A percentile compares a stretch with the other conserved stretches of the same genome.
Evolutionary conservation across 2,888 invertebrate genomes (phyloP).

Genomic region (Hoplodrina blanda): DNA sequence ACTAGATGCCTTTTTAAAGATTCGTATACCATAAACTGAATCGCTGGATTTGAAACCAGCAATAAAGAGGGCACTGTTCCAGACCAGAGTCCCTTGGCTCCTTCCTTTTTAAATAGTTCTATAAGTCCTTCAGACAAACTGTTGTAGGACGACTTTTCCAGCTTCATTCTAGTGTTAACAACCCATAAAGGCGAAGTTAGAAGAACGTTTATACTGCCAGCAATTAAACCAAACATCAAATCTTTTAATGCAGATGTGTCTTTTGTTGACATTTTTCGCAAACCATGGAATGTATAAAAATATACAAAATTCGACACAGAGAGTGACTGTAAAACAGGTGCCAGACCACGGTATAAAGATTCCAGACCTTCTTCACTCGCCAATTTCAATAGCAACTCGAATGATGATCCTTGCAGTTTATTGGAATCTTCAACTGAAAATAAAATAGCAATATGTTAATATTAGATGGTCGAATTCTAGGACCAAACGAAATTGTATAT

Average conservation of each 20-base stretch:
- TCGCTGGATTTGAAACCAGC: conserved; percentile 96
- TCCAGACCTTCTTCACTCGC: conserved; percentile 92
- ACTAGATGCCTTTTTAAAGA: conserved; percentile 93
- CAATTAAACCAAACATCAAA: conserved; percentile 93
- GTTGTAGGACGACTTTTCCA: conserved; percentile 91
- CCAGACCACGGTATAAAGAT: conserved; percentile 94
- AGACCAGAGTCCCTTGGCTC: conserved; percentile 94
- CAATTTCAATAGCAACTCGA: conserved; percentile 92
- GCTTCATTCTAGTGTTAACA: conserved; percentile 96
- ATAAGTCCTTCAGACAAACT: conserved; percentile 92
- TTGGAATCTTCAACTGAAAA: conserved; percentile 93
- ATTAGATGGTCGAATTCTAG: no score
- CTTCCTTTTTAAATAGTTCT: conserved; percentile 94
- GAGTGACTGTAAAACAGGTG: conserved; percentile 95
- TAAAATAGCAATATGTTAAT: conserved; percentile 11
- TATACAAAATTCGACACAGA: conserved; percentile 98
- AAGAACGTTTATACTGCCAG: conserved; percentile 96
- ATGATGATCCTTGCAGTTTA: conserved; percentile 92
- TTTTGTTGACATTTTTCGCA: conserved; percentile 90
- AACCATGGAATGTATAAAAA: conserved; percentile 97
- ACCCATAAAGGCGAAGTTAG: conserved; percentile 98
- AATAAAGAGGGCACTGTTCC: conserved; percentile 96
- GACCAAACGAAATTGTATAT: no score
- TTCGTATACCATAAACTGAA: conserved; percentile 98
- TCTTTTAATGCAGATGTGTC: conserved; percentile 93